Percentiles rank a stretch among this genome's conserved stretches.
These are phyloP conservation scores for Porites lutea DNA, from an alignment of 64 coral and sea anemone genomes.

Conservation along the genomic window DNA sequence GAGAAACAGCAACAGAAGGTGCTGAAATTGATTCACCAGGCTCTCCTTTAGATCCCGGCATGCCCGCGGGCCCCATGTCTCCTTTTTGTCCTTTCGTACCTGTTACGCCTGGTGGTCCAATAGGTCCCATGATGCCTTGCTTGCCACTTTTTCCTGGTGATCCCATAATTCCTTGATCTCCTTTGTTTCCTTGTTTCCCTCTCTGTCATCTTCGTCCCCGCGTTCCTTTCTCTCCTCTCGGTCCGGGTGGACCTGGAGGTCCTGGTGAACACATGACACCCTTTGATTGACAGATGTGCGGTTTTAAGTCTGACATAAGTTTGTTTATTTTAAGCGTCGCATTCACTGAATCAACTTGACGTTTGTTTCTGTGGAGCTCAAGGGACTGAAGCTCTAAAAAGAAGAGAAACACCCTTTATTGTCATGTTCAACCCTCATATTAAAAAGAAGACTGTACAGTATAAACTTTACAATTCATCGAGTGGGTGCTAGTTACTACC, in stretches of 20 bases:
- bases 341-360: too few species aligned
- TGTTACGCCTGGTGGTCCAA: background rate
- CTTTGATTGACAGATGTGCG: too few species aligned
- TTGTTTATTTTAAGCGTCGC: too few species aligned
- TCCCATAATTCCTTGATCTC: conserved; percentile 31
- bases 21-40: background rate
- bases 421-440: too few species aligned
- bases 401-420: too few species aligned
- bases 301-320: too few species aligned
- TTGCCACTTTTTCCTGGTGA: conserved; percentile 23
- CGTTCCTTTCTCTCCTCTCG: background rate
- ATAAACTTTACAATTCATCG: too few species aligned
- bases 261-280: background rate
- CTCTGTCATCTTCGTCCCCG: conserved; percentile 3
- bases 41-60: conserved; percentile 38
- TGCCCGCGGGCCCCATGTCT: conserved; percentile 28
- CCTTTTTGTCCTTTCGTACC: conserved; percentile 25
- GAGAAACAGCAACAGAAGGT: conserved; percentile 35
- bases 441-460: too few species aligned
- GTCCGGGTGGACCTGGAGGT: conserved; percentile 18
- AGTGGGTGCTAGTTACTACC: too few species aligned
- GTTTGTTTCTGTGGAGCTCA: too few species aligned
- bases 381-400: too few species aligned
- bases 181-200: conserved; percentile 19
- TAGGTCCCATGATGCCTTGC: conserved; percentile 1